Evolutionary conservation across 2,888 invertebrate genomes (phyloP), one percentile per base, ranked within the genome.

Genomic region (Pterostichus madidus): DNA sequence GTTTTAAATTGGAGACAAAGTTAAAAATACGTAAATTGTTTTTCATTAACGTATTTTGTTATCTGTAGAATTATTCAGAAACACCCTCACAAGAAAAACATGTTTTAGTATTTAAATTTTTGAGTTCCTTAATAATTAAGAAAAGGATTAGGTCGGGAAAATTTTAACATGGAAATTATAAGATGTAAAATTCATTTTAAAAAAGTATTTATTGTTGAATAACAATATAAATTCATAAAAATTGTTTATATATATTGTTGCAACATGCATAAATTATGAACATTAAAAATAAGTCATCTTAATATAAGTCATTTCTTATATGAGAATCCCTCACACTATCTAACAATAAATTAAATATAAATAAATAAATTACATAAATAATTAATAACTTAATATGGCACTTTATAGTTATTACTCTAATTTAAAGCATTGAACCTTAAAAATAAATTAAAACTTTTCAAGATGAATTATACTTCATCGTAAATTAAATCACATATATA

Each of bases 41-140:
- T 31, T 17, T 39, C 44, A 5, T 71, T 44, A 8, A 44, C 68
- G 44, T 71, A 71, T 71, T 32, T 35, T 64, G 35, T 64, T 71
- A 71, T 71, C 68, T 44, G 17, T 44, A 10, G 7, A 52, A 71
- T 71, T 71, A 71, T 71, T 71, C 68, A 44, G 15, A 71, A 71
- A 71, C 68, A 71, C 68, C 68, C 68, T 17, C 68, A 71, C 17
- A 44, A 71, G 68, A 44, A 71, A 71, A 71, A 39, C 13, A 24
- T 49, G 39, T 5, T 39, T 39, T 3, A 39, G 39, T 39, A n/a
- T 39, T 39, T 39, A 3, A 39, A 39, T 39, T 39, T 2, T 39
- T 39, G 8, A 39, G 39, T 6, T 24, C 24, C 6, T 39, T 39
- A 8, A 39, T 39, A 39, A 39, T 39, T 39, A 39, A 8, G 39